A percentile compares a stretch with the other conserved stretches of the same genome.
Conservation (phyloP, 2,888 invertebrate species). For the Leptodirus hochenwartii region DNA sequence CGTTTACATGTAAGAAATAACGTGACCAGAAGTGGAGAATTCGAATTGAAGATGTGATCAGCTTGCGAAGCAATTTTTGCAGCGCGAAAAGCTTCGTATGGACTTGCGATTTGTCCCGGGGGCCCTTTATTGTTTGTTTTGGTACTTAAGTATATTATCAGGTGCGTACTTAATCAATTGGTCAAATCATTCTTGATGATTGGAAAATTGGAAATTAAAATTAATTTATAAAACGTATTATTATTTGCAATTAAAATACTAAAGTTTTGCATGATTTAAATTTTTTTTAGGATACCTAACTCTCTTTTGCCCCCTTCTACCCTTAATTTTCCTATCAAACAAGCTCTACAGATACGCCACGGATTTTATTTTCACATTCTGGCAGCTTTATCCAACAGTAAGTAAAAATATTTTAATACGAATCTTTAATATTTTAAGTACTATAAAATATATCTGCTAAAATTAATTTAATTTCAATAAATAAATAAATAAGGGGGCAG, state of each 20-base stretch:
- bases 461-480: too few species aligned
- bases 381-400: conserved; percentile 73
- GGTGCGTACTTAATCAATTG: conserved; percentile 18
- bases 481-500: too few species aligned
- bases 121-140: conserved; percentile 22
- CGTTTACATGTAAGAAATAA: conserved; percentile 1
- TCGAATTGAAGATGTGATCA: too few species aligned
- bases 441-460: too few species aligned
- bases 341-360: conserved; percentile 44
- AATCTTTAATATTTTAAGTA: too few species aligned
- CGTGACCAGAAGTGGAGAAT: not conserved
- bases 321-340: conserved; percentile 51
- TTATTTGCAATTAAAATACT: conserved; percentile 9
- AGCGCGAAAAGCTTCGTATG: too few species aligned
- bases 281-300: conserved; percentile 33
- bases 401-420: too few species aligned
- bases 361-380: conserved; percentile 55
- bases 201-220: conserved; percentile 6
- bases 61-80: too few species aligned
- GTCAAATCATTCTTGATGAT: not conserved
- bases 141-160: conserved; percentile 26
- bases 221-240: conserved; percentile 7
- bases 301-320: conserved; percentile 49
- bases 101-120: too few species aligned
- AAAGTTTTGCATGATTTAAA: conserved; percentile 4